Evolutionary conservation across 2,797 vertebrate species (phyloP).

Genomic region (Muraenolepis orangiensis): DNA sequence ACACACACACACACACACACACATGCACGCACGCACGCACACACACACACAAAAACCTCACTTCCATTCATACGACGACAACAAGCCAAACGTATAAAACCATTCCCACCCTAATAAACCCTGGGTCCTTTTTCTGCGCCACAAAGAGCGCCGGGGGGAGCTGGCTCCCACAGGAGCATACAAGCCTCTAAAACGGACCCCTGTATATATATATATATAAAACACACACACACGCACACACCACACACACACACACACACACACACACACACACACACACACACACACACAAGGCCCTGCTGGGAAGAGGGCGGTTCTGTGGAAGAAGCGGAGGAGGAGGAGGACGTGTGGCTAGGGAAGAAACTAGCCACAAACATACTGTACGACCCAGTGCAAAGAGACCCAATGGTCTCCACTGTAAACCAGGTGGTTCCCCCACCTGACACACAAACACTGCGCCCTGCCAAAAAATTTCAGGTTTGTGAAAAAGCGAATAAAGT

Average conservation of each 20-base stretch:
- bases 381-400: not conserved
- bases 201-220: slow-evolving; percentile 62
- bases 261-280: too few relatives aligned
- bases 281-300: slow-evolving; percentile 10
- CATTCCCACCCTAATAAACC: slow-evolving; percentile 68
- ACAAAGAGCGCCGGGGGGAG: slow-evolving; percentile 53
- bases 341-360: slow-evolving; percentile 44
- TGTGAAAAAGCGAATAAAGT: slow-evolving; percentile 35
- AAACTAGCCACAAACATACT: not conserved
- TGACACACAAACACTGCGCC: slow-evolving; percentile 27
- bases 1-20: slow-evolving; percentile 57
- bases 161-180: slow-evolving; percentile 54
- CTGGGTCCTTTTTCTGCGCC: slow-evolving; percentile 50
- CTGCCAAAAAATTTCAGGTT: slow-evolving; percentile 28
- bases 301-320: slow-evolving; percentile 44
- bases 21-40: slow-evolving; percentile 57
- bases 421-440: slow-evolving; percentile 51
- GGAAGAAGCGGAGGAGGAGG: slow-evolving; percentile 20
- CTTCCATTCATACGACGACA: slow-evolving; percentile 62
- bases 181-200: slow-evolving; percentile 47
- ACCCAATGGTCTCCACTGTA: slow-evolving; percentile 29
- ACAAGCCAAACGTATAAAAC: slow-evolving; percentile 71
- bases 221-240: slow-evolving; percentile 6
- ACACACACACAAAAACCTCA: slow-evolving; percentile 32
- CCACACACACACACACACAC: too few relatives aligned